Conservation (phyloP, 2,888 invertebrate species). For the Leptura quadrifasciata region DNA sequence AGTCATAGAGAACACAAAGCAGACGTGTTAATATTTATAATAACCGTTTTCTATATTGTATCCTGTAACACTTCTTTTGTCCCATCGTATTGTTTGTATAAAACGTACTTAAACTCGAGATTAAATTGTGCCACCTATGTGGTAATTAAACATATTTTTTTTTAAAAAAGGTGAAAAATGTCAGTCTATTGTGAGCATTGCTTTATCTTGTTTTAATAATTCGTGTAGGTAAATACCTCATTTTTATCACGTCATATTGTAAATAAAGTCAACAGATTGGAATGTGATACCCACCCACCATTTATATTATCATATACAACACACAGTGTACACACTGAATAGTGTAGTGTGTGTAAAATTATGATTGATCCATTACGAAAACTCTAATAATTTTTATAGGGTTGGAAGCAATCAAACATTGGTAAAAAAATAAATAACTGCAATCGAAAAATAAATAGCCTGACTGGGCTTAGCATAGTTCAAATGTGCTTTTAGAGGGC, state of each 20-base stretch:
- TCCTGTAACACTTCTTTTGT: background rate
- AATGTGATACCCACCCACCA: constrained; percentile 54
- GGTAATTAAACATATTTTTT: too few relatives aligned
- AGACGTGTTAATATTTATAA: constrained; percentile 1
- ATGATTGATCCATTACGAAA: background rate
- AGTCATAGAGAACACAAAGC: background rate
- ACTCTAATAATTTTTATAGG: background rate
- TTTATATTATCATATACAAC: constrained; percentile 26
- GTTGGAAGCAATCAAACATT: background rate
- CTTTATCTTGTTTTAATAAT: constrained; percentile 3
- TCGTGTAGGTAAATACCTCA: constrained; percentile 10
- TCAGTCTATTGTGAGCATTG: constrained; percentile 1
- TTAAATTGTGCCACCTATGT: background rate
- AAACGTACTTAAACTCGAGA: background rate
- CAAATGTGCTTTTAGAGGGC: too few relatives aligned
- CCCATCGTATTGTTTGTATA: background rate
- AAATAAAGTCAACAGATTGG: constrained; percentile 53
- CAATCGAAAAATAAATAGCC: too few relatives aligned
- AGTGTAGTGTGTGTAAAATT: background rate
- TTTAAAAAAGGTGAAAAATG: background rate
- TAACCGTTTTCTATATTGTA: constrained; percentile 3
- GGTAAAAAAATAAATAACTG: too few relatives aligned
- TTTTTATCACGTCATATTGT: constrained; percentile 43
- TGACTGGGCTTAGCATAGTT: too few relatives aligned
- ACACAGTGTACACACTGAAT: background rate